These are phyloP conservation scores for Catocala nupta DNA, from an alignment of 2,888 invertebrate species.

Conservation along the genomic window DNA sequence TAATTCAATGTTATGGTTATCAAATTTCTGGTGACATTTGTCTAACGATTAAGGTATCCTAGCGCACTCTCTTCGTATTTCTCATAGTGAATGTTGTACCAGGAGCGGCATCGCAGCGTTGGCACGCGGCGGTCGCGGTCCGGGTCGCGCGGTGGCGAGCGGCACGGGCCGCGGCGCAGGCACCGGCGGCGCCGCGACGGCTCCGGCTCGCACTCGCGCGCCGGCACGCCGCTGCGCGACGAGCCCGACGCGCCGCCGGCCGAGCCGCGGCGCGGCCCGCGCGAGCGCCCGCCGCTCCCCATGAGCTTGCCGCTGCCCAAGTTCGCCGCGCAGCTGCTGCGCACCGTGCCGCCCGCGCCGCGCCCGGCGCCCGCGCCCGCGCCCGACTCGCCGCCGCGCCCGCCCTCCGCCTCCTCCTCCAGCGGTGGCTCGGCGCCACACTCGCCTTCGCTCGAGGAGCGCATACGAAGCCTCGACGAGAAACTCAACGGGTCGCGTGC, in stretches of 20 bases:
- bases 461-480: slow-evolving; percentile 96
- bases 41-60: no score
- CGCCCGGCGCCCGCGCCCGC: slow-evolving; percentile 84
- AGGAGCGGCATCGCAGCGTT: slow-evolving; percentile 76
- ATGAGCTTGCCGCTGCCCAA: slow-evolving; percentile 95
- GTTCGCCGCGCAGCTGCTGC: slow-evolving; percentile 92
- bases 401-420: slow-evolving; percentile 92
- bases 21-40: no score
- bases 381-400: slow-evolving; percentile 90
- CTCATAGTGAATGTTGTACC: not conserved
- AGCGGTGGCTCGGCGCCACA: slow-evolving; percentile 91
- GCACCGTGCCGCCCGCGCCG: slow-evolving; percentile 83
- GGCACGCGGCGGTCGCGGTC: slow-evolving; percentile 69
- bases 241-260: slow-evolving; percentile 91
- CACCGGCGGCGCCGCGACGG: slow-evolving; percentile 83
- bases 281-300: slow-evolving; percentile 89
- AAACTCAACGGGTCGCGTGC: slow-evolving; percentile 92
- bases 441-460: slow-evolving; percentile 94
- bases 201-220: slow-evolving; percentile 81
- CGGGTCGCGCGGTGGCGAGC: slow-evolving; percentile 69
- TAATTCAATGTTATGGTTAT: no score
- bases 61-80: no score
- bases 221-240: slow-evolving; percentile 88
- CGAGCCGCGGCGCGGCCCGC: slow-evolving; percentile 91
- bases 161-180: slow-evolving; percentile 78